Evolutionary conservation across 2,113 vertebrate genomes (phyloP), one percentile per base, ranked within the genome.

Genomic region (Tachysurus fulvidraco): DNA sequence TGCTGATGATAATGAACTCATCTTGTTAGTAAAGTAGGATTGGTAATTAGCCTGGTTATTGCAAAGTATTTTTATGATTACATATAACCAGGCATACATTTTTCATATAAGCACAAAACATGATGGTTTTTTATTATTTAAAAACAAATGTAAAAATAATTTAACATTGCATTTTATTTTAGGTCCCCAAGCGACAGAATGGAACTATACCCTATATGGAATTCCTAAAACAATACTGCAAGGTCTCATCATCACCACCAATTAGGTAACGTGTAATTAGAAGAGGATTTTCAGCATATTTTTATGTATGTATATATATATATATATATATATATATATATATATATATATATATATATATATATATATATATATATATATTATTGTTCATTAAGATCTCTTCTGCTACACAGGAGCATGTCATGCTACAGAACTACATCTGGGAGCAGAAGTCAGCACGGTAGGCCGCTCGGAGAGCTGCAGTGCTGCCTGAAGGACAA

Each of bases 401-500:
- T n/a, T 30, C 10, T 41, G 55, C 30, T 81, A 14, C 30, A 81
- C 30, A 81, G 57, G 36, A 54, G 44, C 28, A 21, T 74, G 67
- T 85, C 46, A 71, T 36, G 30, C 73, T 28, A 73, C 64, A 90
- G 89, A 84, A 85, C 50, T n/a, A 8, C 69, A 50, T 57, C 77
- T 25, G 64, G 52, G 10, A 87, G 87, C 78, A 73, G 23, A 54
- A 59, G 54, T 71, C 74, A 83, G 60, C 84, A 64, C 19, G 69
- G n/a, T 67, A 64, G 87, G 84, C 84, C 90, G 0, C 19, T 90
- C 69, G 92, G 69, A 62, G 92, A 95, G 30, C 91, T 95, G 60
- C 94, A 94, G 88, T 77, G 7, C 0, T 90, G 89, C 80, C 36
- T 94, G 14, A 87, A 91, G 88, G 93, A 95, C 46, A 92, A 95